Percentiles rank a stretch among this genome's conserved stretches.
Conservation (phyloP, 2,888 invertebrate species). For the Agrotis puta region DNA sequence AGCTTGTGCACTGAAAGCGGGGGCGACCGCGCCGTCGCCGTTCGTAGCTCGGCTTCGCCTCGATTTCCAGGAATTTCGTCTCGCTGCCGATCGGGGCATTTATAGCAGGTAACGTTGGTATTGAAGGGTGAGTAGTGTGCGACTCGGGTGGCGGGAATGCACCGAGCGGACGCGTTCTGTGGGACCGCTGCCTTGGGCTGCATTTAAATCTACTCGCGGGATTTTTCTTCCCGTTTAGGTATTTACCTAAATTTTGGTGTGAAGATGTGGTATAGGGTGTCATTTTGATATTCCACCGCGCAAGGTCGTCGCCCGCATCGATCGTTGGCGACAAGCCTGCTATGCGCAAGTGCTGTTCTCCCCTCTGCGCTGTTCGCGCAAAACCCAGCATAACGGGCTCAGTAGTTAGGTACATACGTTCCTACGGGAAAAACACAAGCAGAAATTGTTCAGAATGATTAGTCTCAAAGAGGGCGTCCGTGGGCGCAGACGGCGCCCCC, state of each 20-base stretch:
- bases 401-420: slow-evolving; percentile 36
- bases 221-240: slow-evolving; percentile 28
- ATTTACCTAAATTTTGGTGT: slow-evolving; percentile 57
- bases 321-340: slow-evolving; percentile 74
- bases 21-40: neutral
- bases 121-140: slow-evolving; percentile 4
- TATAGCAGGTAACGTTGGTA: neutral
- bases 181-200: neutral
- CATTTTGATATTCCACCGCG: slow-evolving; percentile 69
- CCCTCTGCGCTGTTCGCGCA: slow-evolving; percentile 69
- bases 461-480: slow-evolving; percentile 83
- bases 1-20: neutral
- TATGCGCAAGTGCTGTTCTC: slow-evolving; percentile 73
- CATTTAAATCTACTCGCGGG: slow-evolving; percentile 40
- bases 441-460: slow-evolving; percentile 75
- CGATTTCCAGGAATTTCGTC: slow-evolving; percentile 11
- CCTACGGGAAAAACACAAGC: slow-evolving; percentile 72
- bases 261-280: slow-evolving; percentile 42
- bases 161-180: neutral
- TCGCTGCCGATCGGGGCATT: neutral
- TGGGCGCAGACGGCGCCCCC: slow-evolving; percentile 81
- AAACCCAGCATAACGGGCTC: slow-evolving; percentile 76
- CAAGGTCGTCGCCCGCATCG: slow-evolving; percentile 85
- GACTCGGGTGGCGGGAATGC: slow-evolving; percentile 4
- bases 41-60: neutral